These are phyloP conservation scores for Poeciliopsis gracilis DNA, from an alignment of 2,797 vertebrate species.

Conservation along the genomic window DNA sequence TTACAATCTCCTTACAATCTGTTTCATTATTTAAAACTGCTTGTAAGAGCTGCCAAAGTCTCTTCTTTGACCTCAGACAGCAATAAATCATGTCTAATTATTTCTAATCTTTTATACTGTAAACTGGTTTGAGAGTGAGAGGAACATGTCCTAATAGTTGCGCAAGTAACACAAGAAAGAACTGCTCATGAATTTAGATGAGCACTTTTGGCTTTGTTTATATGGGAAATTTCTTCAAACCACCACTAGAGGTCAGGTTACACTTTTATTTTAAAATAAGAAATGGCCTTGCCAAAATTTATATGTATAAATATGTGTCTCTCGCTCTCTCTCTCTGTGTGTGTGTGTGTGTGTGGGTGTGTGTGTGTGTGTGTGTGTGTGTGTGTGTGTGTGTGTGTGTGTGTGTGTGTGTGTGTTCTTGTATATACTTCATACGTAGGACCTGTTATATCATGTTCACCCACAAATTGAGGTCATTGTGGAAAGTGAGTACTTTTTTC, in stretches of 20 bases:
- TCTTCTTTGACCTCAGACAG: constrained; percentile 19
- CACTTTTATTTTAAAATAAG: not conserved
- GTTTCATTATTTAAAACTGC: constrained; percentile 30
- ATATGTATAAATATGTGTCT: no score
- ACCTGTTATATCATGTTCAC: no score
- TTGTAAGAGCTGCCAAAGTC: constrained; percentile 14
- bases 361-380: no score
- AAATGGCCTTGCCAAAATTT: not conserved
- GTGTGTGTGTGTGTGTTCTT: no score
- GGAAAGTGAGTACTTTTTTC: no score
- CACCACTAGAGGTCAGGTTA: constrained; percentile 45
- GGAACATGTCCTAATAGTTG: not conserved
- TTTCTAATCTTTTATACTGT: not conserved
- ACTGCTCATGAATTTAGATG: constrained; percentile 32
- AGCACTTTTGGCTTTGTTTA: not conserved
- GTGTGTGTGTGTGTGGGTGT: no score
- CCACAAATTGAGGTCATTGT: no score
- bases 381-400: no score
- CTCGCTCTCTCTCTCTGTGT: no score
- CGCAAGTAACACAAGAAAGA: not conserved
- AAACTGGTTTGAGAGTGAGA: constrained; percentile 3
- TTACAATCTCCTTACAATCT: constrained; percentile 37
- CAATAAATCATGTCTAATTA: constrained; percentile 2
- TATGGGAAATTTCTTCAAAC: constrained; percentile 1
- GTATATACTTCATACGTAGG: no score